Evolutionary conservation across 2,113 vertebrate species (phyloP).

Genomic region (Colinus virginianus): DNA sequence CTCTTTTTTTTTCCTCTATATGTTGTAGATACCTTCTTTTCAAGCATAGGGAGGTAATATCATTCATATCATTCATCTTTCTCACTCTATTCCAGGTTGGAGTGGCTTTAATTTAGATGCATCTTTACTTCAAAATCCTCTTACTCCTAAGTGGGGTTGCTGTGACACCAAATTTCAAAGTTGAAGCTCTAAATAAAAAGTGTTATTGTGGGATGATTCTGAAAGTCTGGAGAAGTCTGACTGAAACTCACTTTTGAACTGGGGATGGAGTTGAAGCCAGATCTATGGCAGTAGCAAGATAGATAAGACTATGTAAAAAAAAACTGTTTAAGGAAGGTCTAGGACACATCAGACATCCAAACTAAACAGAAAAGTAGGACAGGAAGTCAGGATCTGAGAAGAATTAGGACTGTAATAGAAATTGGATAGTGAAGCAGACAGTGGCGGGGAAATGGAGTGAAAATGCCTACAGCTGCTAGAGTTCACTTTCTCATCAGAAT

Average conservation of each 20-base stretch:
- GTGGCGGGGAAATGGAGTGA: background rate
- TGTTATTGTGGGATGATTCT: background rate
- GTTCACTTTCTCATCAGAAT: background rate
- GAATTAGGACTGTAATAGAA: constrained; percentile 18
- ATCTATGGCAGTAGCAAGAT: background rate
- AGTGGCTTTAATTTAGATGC: background rate
- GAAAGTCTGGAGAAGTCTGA: background rate
- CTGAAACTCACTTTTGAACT: background rate
- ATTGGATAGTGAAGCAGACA: background rate
- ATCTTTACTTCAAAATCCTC: background rate
- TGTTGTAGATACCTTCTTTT: background rate
- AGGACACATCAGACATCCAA: background rate
- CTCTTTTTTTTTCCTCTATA: background rate
- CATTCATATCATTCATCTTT: background rate
- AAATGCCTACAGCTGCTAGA: constrained; percentile 28
- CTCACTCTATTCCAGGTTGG: background rate
- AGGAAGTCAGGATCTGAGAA: constrained; percentile 17
- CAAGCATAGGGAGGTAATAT: background rate
- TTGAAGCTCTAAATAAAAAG: background rate
- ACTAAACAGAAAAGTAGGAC: constrained; percentile 20
- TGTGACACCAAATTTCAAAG: background rate
- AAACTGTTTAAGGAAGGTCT: background rate
- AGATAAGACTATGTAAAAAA: background rate
- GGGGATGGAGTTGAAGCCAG: background rate
- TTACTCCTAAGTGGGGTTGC: background rate